Evolutionary conservation across 2,888 invertebrate species (phyloP).

Genomic region (Flexamia atlantica): DNA sequence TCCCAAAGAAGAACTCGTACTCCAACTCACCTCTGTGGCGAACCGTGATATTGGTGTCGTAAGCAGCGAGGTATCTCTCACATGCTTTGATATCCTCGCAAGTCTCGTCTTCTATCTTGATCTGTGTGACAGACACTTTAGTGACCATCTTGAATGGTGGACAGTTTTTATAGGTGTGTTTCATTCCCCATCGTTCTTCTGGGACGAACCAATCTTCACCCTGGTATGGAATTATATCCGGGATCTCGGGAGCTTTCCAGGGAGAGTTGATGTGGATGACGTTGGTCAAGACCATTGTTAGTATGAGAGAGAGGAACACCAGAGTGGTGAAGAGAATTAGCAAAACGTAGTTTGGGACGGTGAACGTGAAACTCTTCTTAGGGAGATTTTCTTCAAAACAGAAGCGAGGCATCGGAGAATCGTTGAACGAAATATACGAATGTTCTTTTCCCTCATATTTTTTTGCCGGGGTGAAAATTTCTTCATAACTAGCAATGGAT

Average conservation of each 20-base stretch:
- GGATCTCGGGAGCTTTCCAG: not conserved
- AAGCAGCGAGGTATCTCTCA: not conserved
- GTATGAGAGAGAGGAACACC: not conserved
- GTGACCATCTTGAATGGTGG: not conserved
- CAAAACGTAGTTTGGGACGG: not conserved
- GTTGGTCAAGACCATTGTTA: not conserved
- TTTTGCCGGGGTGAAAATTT: constrained; percentile 14
- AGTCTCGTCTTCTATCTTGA: not conserved
- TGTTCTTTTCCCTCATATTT: constrained; percentile 2
- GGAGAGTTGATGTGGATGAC: constrained; percentile 9
- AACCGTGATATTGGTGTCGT: constrained; percentile 21
- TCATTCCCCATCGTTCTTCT: constrained; percentile 28
- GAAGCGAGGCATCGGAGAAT: constrained; percentile 8
- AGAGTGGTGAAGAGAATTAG: constrained; percentile 2
- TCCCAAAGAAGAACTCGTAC: constrained; percentile 43
- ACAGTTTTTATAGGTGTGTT: not conserved
- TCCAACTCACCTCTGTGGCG: constrained; percentile 24
- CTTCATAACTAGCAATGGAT: constrained; percentile 30
- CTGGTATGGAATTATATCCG: constrained; percentile 29
- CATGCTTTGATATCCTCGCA: constrained; percentile 39
- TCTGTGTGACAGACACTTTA: constrained; percentile 7
- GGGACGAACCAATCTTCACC: constrained; percentile 37
- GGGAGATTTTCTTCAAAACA: not conserved
- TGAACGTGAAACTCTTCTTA: not conserved
- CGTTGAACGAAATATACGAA: constrained; percentile 34